Evolutionary conservation across 2,797 vertebrate genomes (phyloP), one percentile per base, ranked within the genome.

Genomic region (Delichon dasypus): DNA sequence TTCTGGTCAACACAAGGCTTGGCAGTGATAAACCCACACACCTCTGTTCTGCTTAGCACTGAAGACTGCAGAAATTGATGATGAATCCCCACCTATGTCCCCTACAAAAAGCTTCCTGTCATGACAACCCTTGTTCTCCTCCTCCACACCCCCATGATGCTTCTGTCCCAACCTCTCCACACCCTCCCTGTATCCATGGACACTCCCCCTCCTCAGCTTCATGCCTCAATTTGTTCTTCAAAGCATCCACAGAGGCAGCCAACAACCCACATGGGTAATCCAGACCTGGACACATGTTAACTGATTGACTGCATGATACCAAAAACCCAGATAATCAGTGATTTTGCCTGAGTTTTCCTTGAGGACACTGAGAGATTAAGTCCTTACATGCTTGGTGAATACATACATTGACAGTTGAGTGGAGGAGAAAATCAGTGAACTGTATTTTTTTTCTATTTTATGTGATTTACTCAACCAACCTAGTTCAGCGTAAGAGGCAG

Each of bases 381-480:
- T 50, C 51, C 34, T 88, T 84, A 66, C 0, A 3, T 86, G 73
- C 58, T 72, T 91, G 76, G 40, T 19, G 42, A 86, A 54, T 48
- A 22, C 0, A 2, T 45, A 75, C 58, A 40, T 16, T 78, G 86
- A 72, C 7, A 16, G 73, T 19, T 84, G 77, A 34, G 80, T 58
- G 48, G 58, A 84, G 26, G 29, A 95, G 58, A 78, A 91, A 94
- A 84, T 61, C 85, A 62, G 71, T 8, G 2, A 93, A 75, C 26
- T 77, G 32, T 32, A 23, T 9, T 74, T 47, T 79, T 36, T 36
- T 50, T 22, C 64, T 70, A n/a, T n/a, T 50, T 91, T 57, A 80
- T 84, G 34, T 74, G 61, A 91, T 89, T 85, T 91, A 94, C 17
- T 80, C 48, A 21, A n/a, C 22, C 66, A 84, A n/a, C 29, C 68